A percentile compares a stretch with the other conserved stretches of the same genome.
phyloP scores from a whole-genome alignment of 2,888 invertebrate species.

The Craniophora ligustri region DNA sequence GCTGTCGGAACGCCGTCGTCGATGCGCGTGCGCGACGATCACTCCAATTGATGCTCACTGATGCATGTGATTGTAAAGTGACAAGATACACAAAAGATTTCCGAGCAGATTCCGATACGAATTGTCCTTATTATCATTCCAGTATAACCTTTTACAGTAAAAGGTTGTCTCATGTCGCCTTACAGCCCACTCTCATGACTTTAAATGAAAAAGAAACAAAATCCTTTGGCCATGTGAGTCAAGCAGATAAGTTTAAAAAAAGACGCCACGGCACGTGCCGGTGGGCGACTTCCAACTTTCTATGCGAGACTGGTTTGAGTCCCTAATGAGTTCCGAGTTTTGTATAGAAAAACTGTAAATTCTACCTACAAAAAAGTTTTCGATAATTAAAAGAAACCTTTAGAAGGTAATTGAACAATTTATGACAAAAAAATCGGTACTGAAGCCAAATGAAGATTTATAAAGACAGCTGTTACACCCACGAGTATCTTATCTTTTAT shows the following conservation, averaged over 20 bases:
- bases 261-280: constrained; percentile 49
- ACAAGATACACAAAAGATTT: constrained; percentile 55
- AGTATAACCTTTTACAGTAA: constrained; percentile 38
- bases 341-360: constrained; percentile 25
- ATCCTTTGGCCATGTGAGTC: constrained; percentile 34
- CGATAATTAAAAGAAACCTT: constrained; percentile 12
- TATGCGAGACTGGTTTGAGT: constrained; percentile 43
- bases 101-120: constrained; percentile 41
- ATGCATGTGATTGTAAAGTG: constrained; percentile 62
- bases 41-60: constrained; percentile 60
- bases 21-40: constrained; percentile 53
- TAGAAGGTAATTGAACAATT: constrained; percentile 42
- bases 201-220: constrained; percentile 46
- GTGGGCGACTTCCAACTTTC: constrained; percentile 40
- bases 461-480: constrained; percentile 24
- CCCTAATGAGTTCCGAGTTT: constrained; percentile 40
- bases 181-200: constrained; percentile 34
- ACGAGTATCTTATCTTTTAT: constrained; percentile 40
- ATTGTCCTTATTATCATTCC: constrained; percentile 51
- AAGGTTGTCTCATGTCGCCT: constrained; percentile 26
- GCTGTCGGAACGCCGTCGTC: constrained; percentile 49
- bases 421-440: constrained; percentile 27
- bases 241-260: constrained; percentile 42
- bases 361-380: constrained; percentile 20
- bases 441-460: constrained; percentile 41